Base-by-base conservation (phyloP, 2,888 invertebrate species). In the Gonocerus acuteangulatus region DNA sequence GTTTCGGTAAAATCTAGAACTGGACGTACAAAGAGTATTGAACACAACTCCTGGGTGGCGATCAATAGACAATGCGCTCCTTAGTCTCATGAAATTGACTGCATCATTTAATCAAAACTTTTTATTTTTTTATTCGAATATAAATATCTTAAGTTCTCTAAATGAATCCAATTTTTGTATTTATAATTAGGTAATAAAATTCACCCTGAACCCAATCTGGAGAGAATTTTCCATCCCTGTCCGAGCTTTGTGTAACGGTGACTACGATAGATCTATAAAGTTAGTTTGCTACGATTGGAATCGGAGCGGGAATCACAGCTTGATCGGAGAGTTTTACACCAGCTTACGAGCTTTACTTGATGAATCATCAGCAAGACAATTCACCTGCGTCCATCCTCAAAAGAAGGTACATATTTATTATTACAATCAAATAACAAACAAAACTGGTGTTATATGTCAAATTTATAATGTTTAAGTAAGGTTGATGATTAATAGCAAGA, bases 141-240 rank as follows among this genome's bases (percentile, higher is more conserved):
- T n/a, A n/a, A n/a, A n/a, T n/a, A n/a, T n/a, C n/a, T n/a, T n/a
- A n/a, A n/a, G n/a, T n/a, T n/a, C n/a, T n/a, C n/a, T n/a, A n/a
- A n/a, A n/a, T n/a, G 11, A 11, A 11, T 7, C 11, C 36, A 11
- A 34, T 42, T 48, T 6, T 48, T 4, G 21, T 48, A 6, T 3
- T 48, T 48, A n/a, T 16, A 4, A 42, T 21, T 58, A 66, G 66
- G 66, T 75, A 21, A 73, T 76, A 51, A 77, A 75, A 68, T 77
- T 75, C 63, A 78, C 77, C 9, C 69, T 77, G 44, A 77, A 79
- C 69, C 81, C 82, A 13, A 74, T 73, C 4, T 82, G 81, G 81
- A 72, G 73, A 62, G 68, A 70, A 70, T 75, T 80, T 61, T 73
- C 72, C 2, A 67, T 80, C 15, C 71, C 76, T 21, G 71, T 77